These are phyloP conservation scores for Leiothrix lutea DNA, from an alignment of 2,113 vertebrate genomes.

Conservation along the genomic window DNA sequence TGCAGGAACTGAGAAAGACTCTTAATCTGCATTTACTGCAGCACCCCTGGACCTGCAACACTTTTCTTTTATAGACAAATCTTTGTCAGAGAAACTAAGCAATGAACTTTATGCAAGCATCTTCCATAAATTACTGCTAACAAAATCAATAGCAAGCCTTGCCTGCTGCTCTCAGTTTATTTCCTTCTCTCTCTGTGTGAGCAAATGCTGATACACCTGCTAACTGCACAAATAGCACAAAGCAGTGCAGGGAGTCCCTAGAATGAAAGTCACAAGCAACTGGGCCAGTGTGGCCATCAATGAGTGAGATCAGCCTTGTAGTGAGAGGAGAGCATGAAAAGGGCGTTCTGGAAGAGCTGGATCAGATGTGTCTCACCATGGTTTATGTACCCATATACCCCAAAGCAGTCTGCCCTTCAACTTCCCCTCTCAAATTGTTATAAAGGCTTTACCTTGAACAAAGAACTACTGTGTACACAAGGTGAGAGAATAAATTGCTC, in stretches of 20 bases:
- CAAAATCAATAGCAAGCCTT: background rate
- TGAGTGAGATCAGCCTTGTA: background rate
- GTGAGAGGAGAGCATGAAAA: background rate
- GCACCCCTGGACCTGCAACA: background rate
- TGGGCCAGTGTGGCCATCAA: rapidly evolving
- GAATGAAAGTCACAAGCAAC: background rate
- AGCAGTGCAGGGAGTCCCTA: background rate
- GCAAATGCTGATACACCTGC: background rate
- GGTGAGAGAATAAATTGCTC: background rate
- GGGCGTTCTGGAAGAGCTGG: background rate
- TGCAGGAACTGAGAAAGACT: background rate
- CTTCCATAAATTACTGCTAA: background rate
- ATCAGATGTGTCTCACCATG: background rate
- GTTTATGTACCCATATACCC: background rate
- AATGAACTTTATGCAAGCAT: background rate
- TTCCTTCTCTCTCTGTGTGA: background rate
- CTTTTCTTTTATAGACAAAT: slow-evolving; percentile 14
- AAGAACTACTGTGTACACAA: background rate
- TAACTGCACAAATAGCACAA: background rate
- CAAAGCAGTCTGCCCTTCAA: background rate
- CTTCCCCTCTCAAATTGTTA: background rate
- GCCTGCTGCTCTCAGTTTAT: background rate
- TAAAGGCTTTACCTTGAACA: background rate
- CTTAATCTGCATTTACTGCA: background rate
- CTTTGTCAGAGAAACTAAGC: slow-evolving; percentile 16